Base-by-base conservation (phyloP, 2,888 invertebrate genomes). In the Protophormia terraenovae region DNA sequence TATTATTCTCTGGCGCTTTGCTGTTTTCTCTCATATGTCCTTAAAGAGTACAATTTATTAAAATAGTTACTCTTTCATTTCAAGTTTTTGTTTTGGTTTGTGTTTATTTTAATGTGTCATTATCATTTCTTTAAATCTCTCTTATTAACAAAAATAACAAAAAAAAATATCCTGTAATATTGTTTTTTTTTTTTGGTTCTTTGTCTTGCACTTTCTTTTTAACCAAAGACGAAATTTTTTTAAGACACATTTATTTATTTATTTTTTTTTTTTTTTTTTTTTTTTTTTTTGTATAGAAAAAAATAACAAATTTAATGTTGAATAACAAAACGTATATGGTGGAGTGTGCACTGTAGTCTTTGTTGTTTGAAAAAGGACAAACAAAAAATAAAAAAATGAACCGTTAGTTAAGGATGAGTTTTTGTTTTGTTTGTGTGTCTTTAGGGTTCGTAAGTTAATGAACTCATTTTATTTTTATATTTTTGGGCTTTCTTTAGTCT, bases 381-480 rank as follows among this genome's bases (percentile, higher is more conserved):
- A 66, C 41, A 66, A n/a, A n/a, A 16, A 73, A 32, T 7, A 45
- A 60, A 19, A 69, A 47, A 55, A 83, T 71, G 29, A 72, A 82
- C 82, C 82, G 85, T 85, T 85, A 85, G 82, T 69, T 75, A 85
- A 71, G 82, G 73, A 85, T 82, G 72, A 77, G 66, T 77, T 69
- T 64, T n/a, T 76, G 50, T 71, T 67, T 62, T 71, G 66, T 73
- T 45, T 79, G 79, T 78, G 64, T 85, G 71, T 78, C 78, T 82
- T 82, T 82, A 78, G 82, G 85, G 82, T 82, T 79, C 82, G 75
- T 75, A 85, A 85, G 85, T 85, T 85, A 85, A 85, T 85, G 85
- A 85, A 85, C 85, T 85, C 85, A 82, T 85, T 85, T 85, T 41
- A 69, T 71, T 69, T 71, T 72, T 60, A 5, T 72, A 29, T 80